Percentiles rank a stretch among this genome's conserved stretches.
Evolutionary conservation across 2,797 vertebrate genomes (phyloP).

Genomic region (Arnoldichthys spilopterus): DNA sequence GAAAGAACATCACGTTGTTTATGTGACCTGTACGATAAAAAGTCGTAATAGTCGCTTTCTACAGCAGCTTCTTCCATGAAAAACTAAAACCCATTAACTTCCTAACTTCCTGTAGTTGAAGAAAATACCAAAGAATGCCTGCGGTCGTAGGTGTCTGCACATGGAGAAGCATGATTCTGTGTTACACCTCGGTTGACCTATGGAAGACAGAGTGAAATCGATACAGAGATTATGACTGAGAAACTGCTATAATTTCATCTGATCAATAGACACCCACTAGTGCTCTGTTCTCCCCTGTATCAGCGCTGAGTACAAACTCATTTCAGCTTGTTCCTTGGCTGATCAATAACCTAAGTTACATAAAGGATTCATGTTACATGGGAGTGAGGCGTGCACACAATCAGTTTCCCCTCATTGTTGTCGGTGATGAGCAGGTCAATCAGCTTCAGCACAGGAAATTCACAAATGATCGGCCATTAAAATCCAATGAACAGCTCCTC

Average conservation of each 20-base stretch:
- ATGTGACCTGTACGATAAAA: neutral
- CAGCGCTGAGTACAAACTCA: neutral
- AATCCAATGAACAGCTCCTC: neutral
- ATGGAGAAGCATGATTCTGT: neutral
- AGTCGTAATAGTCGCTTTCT: neutral
- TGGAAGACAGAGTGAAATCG: slow-evolving; percentile 14
- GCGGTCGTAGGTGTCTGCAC: neutral
- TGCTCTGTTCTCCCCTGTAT: slow-evolving; percentile 1
- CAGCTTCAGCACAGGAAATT: slow-evolving; percentile 15
- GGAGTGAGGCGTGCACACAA: neutral
- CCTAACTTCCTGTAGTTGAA: neutral
- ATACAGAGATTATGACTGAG: slow-evolving; percentile 4
- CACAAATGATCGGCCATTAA: slow-evolving; percentile 35
- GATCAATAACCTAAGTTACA: slow-evolving; percentile 22
- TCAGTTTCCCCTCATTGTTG: slow-evolving; percentile 17
- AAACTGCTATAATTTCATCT: slow-evolving; percentile 31
- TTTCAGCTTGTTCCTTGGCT: neutral
- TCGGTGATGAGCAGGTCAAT: slow-evolving; percentile 14
- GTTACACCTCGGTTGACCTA: slow-evolving; percentile 10
- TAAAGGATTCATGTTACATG: slow-evolving; percentile 27
- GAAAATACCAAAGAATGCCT: slow-evolving; percentile 1
- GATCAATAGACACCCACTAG: slow-evolving; percentile 31
- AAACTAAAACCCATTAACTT: neutral
- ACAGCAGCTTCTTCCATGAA: neutral
- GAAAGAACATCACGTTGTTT: neutral